Evolutionary conservation across 2,113 vertebrate species (phyloP).

Genomic region (Semnornis frantzii): DNA sequence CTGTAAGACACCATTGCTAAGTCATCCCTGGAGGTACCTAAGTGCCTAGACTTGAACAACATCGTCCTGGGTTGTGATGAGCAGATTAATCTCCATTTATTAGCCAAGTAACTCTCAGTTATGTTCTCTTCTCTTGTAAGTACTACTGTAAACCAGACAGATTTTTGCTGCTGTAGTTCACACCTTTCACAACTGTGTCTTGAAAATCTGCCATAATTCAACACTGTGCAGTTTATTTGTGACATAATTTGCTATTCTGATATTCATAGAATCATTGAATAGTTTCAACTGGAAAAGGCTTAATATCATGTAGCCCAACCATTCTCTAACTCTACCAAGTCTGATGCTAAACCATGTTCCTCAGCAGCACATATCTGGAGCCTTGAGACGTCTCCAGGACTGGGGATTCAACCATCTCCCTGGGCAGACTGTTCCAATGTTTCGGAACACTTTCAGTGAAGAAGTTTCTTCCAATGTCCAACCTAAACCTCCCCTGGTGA

Average conservation of each 20-base stretch:
- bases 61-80: neutral
- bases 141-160: neutral
- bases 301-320: too few species aligned
- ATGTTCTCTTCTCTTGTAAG: neutral
- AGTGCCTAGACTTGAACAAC: neutral
- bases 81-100: slow-evolving; percentile 28
- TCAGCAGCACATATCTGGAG: too few species aligned
- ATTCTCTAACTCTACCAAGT: too few species aligned
- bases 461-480: too few species aligned
- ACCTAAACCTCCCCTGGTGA: too few species aligned
- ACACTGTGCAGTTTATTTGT: neutral
- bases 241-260: neutral
- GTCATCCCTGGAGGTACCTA: neutral
- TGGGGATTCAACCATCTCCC: too few species aligned
- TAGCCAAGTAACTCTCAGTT: neutral
- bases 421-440: too few species aligned
- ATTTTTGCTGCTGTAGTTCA: neutral
- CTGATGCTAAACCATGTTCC: too few species aligned
- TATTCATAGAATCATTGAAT: too few species aligned
- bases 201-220: neutral
- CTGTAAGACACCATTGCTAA: neutral
- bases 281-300: too few species aligned
- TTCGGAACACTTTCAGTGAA: too few species aligned
- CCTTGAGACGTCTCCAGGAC: too few species aligned
- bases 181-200: neutral